Conservation (phyloP, 2,113 vertebrate genomes). For the Bothrops jararaca region DNA sequence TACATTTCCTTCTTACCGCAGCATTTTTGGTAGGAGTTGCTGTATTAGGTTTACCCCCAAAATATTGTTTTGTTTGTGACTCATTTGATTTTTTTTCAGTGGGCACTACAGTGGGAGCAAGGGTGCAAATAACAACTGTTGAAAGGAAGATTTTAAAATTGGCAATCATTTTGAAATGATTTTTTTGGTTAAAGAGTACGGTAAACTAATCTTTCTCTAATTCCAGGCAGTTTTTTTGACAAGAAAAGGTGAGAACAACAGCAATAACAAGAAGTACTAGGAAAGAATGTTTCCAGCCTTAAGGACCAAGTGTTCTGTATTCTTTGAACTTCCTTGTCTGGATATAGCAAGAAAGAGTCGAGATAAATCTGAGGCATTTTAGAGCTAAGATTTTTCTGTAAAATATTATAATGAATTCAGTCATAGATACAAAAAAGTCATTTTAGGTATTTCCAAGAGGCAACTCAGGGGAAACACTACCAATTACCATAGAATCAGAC, state of each 20-base stretch:
- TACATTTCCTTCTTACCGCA: not conserved
- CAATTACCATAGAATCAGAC: not conserved
- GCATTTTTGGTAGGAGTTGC: not conserved
- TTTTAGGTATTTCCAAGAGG: not conserved
- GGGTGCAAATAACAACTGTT: not conserved
- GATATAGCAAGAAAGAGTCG: not conserved
- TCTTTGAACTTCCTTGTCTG: not conserved
- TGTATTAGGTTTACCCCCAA: not conserved
- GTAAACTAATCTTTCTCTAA: not conserved
- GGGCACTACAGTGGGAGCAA: not conserved
- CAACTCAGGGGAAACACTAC: not conserved
- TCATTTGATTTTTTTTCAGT: slow-evolving; percentile 5
- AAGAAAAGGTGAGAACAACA: not conserved
- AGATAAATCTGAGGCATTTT: not conserved
- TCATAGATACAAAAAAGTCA: not conserved
- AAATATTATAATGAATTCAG: not conserved
- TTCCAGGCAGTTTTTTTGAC: not conserved
- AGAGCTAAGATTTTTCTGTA: not conserved
- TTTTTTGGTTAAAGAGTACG: not conserved
- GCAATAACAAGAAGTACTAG: not conserved
- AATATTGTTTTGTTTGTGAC: not conserved
- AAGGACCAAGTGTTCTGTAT: not conserved
- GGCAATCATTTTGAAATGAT: not conserved
- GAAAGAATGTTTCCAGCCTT: not conserved
- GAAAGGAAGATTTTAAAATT: not conserved